Evolutionary conservation across 2,113 vertebrate genomes (phyloP).

Genomic region (Oncorhynchus keta): DNA sequence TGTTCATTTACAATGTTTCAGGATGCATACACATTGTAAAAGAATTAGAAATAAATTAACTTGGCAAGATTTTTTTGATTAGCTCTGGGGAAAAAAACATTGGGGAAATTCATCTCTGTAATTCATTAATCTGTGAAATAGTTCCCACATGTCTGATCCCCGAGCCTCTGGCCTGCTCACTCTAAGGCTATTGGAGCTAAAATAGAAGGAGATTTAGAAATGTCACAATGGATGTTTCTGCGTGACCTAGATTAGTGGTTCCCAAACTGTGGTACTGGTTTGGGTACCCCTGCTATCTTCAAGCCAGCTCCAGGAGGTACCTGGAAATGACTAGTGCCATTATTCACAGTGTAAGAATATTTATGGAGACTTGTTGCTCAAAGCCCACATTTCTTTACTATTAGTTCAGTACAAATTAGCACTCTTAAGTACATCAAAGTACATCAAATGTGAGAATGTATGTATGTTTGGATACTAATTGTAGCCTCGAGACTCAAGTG

Average conservation of each 20-base stretch:
- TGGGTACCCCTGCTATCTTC: no score
- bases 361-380: no score
- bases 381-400: no score
- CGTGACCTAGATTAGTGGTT: background rate
- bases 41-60: background rate
- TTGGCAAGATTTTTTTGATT: background rate
- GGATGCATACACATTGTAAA: background rate
- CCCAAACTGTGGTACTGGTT: no score
- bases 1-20: background rate
- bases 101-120: background rate
- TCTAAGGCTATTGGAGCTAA: background rate
- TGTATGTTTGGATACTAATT: no score
- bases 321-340: no score
- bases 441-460: no score
- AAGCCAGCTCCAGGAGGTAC: no score
- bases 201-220: background rate
- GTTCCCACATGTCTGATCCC: background rate
- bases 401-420: no score
- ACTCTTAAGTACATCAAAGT: no score
- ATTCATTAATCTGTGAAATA: background rate
- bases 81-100: background rate
- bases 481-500: background rate
- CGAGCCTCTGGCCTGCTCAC: no score
- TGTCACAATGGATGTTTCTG: background rate
- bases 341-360: no score